A percentile compares a stretch with the other conserved stretches of the same genome.
phyloP scores from a whole-genome alignment of 2,113 vertebrate species.

The Scolopax mira region DNA sequence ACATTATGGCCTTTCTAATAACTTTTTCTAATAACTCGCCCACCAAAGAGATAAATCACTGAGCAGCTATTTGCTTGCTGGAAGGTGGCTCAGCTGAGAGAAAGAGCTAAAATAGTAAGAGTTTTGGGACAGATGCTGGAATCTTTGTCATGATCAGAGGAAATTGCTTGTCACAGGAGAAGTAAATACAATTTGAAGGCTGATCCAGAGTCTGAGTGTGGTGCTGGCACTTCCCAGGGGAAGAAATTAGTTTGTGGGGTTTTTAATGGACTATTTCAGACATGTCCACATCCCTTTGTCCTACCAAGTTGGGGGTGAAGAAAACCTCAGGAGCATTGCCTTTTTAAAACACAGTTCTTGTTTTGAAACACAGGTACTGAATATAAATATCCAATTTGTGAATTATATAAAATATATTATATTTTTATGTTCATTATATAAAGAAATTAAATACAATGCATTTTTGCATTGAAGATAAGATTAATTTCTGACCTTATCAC shows the following conservation, averaged over 20 bases:
- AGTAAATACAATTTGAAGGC: neutral
- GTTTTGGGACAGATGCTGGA: neutral
- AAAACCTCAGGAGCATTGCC: neutral
- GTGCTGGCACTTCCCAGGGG: rapidly evolving
- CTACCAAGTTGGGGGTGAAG: neutral
- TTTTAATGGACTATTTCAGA: neutral
- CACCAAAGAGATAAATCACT: neutral
- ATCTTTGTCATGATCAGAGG: neutral
- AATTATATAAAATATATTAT: neutral
- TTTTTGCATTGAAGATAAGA: neutral
- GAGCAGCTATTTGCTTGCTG: neutral
- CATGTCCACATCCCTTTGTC: neutral
- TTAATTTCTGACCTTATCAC: neutral
- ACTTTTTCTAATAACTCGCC: neutral
- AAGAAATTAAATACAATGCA: neutral
- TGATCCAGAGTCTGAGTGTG: neutral
- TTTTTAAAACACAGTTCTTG: neutral
- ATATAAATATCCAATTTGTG: neutral
- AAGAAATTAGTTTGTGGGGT: neutral
- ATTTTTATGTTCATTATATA: neutral
- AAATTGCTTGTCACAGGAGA: neutral
- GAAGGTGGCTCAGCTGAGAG: neutral
- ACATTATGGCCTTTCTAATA: neutral
- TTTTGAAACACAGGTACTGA: neutral
- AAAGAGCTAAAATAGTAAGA: neutral